phyloP scores from a whole-genome alignment of 2,113 vertebrate genomes.

The Eurystomus gularis region DNA sequence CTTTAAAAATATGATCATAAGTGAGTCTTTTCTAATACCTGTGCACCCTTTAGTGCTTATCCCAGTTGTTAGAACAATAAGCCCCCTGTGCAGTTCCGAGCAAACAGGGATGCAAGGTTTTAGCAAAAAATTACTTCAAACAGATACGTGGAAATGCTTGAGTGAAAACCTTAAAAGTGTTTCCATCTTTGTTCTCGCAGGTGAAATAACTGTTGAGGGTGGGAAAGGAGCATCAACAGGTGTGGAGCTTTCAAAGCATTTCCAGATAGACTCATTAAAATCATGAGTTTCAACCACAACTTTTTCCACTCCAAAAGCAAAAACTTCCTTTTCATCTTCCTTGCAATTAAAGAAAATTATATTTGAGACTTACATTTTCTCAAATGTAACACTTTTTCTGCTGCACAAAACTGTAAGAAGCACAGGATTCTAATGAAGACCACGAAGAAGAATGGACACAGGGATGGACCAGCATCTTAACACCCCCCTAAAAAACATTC shows the following conservation, averaged over 20 bases:
- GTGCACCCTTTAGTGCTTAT: not conserved
- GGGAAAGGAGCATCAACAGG: not conserved
- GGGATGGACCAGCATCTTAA: not conserved
- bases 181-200: not conserved
- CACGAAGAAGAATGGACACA: not conserved
- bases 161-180: not conserved
- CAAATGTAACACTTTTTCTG: not conserved
- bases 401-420: not conserved
- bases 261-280: not conserved
- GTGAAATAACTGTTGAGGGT: not conserved
- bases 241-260: not conserved
- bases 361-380: not conserved
- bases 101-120: not conserved
- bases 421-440: not conserved
- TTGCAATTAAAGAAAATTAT: not conserved
- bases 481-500: not conserved
- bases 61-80: not conserved
- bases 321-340: conserved; percentile 6
- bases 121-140: not conserved
- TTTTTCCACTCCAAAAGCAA: not conserved
- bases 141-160: not conserved
- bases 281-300: not conserved
- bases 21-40: not conserved
- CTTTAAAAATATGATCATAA: not conserved
- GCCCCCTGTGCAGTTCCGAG: not conserved